phyloP scores from a whole-genome alignment of 2,888 invertebrate species.

The Geotrupes spiniger region DNA sequence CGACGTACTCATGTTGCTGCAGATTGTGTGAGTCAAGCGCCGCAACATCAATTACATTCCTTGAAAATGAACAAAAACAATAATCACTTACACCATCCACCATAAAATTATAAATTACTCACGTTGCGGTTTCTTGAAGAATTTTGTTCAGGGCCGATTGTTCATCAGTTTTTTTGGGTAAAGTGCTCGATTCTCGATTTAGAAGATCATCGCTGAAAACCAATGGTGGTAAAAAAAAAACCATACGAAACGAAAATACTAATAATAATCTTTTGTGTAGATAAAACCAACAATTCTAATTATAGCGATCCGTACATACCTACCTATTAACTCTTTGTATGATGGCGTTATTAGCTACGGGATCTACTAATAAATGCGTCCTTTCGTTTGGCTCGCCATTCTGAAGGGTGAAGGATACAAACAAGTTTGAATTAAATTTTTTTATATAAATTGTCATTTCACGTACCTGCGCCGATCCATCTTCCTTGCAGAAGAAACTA shows the following conservation, averaged over 20 bases:
- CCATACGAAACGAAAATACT: no score
- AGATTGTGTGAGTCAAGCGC: slow-evolving; percentile 84
- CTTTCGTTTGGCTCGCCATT: slow-evolving; percentile 67
- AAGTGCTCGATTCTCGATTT: slow-evolving; percentile 60
- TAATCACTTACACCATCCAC: slow-evolving; percentile 24
- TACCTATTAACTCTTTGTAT: slow-evolving; percentile 67
- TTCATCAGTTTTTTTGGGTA: slow-evolving; percentile 81
- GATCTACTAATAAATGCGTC: slow-evolving; percentile 76
- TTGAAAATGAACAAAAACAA: no score
- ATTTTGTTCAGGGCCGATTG: slow-evolving; percentile 88
- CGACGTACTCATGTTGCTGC: slow-evolving; percentile 85
- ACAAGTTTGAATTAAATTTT: no score
- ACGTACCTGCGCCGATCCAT: slow-evolving; percentile 66
- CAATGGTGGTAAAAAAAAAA: no score
- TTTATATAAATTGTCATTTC: slow-evolving; percentile 15
- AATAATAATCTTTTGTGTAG: no score
- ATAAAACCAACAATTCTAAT: slow-evolving; percentile 4
- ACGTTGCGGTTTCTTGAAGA: slow-evolving; percentile 88
- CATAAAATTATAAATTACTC: slow-evolving; percentile 44
- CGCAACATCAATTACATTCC: slow-evolving; percentile 92
- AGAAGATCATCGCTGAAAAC: slow-evolving; percentile 62
- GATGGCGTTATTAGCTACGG: slow-evolving; percentile 70
- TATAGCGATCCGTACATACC: slow-evolving; percentile 10
- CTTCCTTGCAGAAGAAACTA: slow-evolving; percentile 68
- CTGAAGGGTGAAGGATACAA: slow-evolving; percentile 43